phyloP scores from a whole-genome alignment of 2,797 vertebrate genomes.

The Phalloptychus januarius region DNA sequence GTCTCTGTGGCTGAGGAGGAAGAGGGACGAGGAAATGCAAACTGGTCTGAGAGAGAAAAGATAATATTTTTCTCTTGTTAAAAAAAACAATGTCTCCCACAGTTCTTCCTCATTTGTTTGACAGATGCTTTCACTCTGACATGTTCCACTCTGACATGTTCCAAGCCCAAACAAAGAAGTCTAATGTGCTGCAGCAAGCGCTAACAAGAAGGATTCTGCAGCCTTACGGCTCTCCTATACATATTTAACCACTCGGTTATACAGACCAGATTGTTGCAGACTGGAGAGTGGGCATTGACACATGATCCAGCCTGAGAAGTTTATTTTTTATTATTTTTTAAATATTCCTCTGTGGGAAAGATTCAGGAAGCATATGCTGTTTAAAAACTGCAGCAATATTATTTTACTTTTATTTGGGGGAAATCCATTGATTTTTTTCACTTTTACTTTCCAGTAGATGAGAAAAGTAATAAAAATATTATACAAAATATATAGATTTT shows the following conservation, averaged over 20 bases:
- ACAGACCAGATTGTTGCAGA: conserved; percentile 18
- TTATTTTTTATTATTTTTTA: neutral
- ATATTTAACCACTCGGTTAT: conserved; percentile 44
- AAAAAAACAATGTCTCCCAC: conserved; percentile 39
- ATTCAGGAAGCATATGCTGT: conserved; percentile 23
- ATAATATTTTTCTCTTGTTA: conserved; percentile 33
- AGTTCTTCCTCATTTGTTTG: conserved; percentile 27
- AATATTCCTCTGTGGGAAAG: conserved; percentile 16
- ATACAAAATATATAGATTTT: too few relatives aligned
- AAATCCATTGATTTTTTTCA: neutral
- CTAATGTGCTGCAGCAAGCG: conserved; percentile 14
- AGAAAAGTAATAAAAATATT: too few relatives aligned
- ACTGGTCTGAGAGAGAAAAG: conserved; percentile 35
- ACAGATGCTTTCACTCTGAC: conserved; percentile 17
- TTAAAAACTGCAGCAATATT: neutral
- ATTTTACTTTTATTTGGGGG: neutral
- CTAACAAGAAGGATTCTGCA: conserved; percentile 19
- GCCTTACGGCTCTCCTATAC: conserved; percentile 23
- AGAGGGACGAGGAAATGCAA: conserved; percentile 31
- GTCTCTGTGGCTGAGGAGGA: conserved; percentile 32
- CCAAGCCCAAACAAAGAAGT: conserved; percentile 26
- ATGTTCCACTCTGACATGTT: conserved; percentile 9
- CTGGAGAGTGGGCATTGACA: conserved; percentile 11
- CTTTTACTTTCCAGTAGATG: neutral
- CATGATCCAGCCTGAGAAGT: conserved; percentile 9